Evolutionary conservation across 2,797 vertebrate species (phyloP).

Genomic region (Gastrophryne carolinensis): DNA sequence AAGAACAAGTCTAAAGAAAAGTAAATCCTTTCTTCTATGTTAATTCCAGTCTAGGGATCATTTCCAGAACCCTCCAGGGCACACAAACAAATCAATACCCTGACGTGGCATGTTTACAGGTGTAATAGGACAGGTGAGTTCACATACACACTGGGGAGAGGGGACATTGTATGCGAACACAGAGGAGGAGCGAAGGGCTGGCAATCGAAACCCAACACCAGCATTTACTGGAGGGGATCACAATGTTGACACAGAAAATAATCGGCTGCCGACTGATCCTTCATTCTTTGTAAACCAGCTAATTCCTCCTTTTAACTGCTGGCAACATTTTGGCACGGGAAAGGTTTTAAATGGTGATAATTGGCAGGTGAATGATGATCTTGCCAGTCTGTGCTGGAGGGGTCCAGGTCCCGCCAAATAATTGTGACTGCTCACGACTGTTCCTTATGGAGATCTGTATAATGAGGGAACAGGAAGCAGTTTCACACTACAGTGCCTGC

Average conservation of each 20-base stretch:
- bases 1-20: no score
- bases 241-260: neutral
- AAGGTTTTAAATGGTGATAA: no score
- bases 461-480: no score
- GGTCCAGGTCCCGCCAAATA: no score
- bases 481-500: no score
- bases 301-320: no score
- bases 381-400: no score
- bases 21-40: neutral
- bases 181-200: neutral
- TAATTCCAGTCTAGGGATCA: neutral
- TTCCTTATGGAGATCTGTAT: no score
- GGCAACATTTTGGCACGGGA: no score
- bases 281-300: no score
- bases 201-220: neutral
- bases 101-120: neutral
- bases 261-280: neutral
- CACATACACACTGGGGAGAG: neutral
- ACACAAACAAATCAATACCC: neutral
- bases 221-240: neutral
- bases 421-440: no score
- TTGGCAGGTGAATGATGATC: no score
- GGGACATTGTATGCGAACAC: neutral
- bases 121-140: neutral
- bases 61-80: neutral